Percentiles rank a stretch among this genome's conserved stretches.
phyloP scores from a whole-genome alignment of 35 echinoderm and acorn worm species.

The Diadema setosum region DNA sequence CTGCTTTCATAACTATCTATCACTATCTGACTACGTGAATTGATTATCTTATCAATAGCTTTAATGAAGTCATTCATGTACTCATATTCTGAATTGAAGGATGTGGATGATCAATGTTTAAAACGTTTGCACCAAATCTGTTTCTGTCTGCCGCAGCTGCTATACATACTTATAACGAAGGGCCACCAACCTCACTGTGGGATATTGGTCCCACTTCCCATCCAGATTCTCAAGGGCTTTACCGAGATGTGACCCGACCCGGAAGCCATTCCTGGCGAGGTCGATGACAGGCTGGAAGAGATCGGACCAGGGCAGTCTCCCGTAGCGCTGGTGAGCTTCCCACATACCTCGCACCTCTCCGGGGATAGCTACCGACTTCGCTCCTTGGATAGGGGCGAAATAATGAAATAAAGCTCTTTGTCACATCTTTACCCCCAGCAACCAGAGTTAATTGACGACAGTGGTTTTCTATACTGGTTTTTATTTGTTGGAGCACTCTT shows the following conservation, averaged over 20 bases:
- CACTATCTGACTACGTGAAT: too few species aligned
- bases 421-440: not conserved
- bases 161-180: too few species aligned
- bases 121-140: too few species aligned
- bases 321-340: conserved; percentile 54
- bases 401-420: not conserved
- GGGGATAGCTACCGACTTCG: conserved; percentile 18
- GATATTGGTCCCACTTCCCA: not conserved
- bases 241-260: not conserved
- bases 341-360: conserved; percentile 64
- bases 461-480: not conserved
- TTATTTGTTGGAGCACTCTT: not conserved
- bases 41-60: too few species aligned
- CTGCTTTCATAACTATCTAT: too few species aligned
- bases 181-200: too few species aligned
- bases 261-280: conserved; percentile 49
- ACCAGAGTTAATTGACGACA: not conserved
- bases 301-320: conserved; percentile 41
- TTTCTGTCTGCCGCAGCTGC: too few species aligned
- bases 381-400: conserved; percentile 19
- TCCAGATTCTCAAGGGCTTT: not conserved
- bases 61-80: too few species aligned
- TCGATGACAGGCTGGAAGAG: conserved; percentile 56
- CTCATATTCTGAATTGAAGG: too few species aligned
- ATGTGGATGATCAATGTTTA: too few species aligned